Base-by-base conservation (phyloP, 2,888 invertebrate species). In the Tetropium fuscum region DNA sequence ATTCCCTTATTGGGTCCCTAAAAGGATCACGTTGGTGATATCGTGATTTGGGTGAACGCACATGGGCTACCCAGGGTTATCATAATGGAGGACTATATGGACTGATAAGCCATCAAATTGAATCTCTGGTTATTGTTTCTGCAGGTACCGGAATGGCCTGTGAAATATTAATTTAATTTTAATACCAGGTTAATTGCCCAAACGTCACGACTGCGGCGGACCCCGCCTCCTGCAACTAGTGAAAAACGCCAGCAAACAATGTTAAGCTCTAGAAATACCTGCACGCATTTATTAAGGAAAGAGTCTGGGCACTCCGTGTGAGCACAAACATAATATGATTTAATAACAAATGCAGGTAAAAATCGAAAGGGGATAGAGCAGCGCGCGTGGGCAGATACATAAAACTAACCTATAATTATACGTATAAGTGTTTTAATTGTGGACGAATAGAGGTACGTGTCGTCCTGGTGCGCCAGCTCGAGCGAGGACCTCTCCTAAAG, bases 341-440 rank as follows among this genome's bases (percentile, higher is more conserved):
- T 72, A 74, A 72, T 74, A 75, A 70, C 65, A 63, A 66, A 66
- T 58, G 64, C 68, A 65, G 60, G 65, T 69, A 73, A 73, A 73
- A 73, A 69, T 65, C 57, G 62, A 71, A 73, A 69, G 72, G 74
- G 73, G 70, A 69, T 71, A 71, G 70, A 69, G 64, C 59, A 63
- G 34, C 66, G 71, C 73, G 80, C 80, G 80, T 80, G 79, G 80
- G 80, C 77, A 78, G 78, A 71, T 72, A 75, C 78, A 79, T 78
- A 78, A 78, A 78, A 77, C 79, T 74, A 78, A 77, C 75, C 78
- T 76, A 78, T 80, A 80, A 80, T 80, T 80, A 80, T 78, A 78
- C 76, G 75, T 78, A 78, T 78, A 78, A 79, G 80, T 79, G 80
- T 80, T 80, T 80, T 80, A 80, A 80, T 80, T 80, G 80, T 80